Evolutionary conservation across 2,113 vertebrate genomes (phyloP).

Genomic region (Tinamus guttatus): DNA sequence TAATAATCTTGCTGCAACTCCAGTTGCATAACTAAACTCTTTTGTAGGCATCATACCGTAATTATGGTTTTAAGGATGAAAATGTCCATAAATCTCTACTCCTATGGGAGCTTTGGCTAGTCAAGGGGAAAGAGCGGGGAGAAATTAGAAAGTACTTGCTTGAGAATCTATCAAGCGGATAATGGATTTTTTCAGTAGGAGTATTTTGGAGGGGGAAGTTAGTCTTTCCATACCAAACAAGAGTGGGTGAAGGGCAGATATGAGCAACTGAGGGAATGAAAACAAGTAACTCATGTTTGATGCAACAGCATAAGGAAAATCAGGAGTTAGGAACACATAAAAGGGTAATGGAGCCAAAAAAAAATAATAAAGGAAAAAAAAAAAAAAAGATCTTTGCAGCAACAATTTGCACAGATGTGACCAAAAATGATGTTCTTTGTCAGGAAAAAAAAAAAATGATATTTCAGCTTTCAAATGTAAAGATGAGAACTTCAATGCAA

Average conservation of each 20-base stretch:
- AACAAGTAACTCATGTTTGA: neutral
- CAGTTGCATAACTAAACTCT: neutral
- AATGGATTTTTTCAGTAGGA: accelerated
- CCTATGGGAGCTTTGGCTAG: accelerated
- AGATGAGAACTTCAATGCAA: neutral
- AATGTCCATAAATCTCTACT: neutral
- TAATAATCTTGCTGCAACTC: neutral
- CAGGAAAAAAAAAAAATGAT: neutral
- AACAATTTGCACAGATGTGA: neutral
- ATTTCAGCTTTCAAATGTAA: neutral
- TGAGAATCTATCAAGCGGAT: neutral
- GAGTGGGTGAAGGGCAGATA: accelerated
- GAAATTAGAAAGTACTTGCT: neutral
- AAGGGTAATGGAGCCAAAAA: neutral
- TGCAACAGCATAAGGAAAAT: neutral
- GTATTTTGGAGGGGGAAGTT: neutral
- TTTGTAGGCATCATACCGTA: neutral
- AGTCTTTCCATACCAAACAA: neutral
- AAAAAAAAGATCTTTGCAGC: neutral
- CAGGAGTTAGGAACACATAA: neutral
- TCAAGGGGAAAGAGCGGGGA: neutral
- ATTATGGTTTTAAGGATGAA: neutral
- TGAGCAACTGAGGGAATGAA: neutral
- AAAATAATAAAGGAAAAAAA: neutral
- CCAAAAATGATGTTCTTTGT: neutral